phyloP scores from a whole-genome alignment of 2,797 vertebrate species.

The Thalassophryne amazonica region DNA sequence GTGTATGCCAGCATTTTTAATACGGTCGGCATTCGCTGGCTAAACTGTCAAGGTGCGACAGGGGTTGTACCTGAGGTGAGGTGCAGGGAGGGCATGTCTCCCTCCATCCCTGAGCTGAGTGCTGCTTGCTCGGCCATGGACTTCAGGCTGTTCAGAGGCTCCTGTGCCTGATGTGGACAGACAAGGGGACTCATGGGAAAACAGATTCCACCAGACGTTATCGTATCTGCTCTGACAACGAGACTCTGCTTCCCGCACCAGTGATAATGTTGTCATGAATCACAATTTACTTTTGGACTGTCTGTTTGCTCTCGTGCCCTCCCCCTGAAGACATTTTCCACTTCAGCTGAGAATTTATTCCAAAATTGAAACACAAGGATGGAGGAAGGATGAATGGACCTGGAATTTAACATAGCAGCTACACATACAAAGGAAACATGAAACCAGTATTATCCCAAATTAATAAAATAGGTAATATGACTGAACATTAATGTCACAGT shows the following conservation, averaged over 20 bases:
- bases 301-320: neutral
- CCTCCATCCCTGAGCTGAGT: conserved; percentile 86
- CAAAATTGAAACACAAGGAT: too few species aligned
- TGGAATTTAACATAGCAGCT: too few species aligned
- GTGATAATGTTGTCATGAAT: neutral
- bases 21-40: too few species aligned
- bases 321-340: neutral
- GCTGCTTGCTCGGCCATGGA: conserved; percentile 89
- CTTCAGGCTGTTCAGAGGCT: conserved; percentile 86
- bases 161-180: conserved; percentile 73
- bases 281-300: neutral
- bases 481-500: too few species aligned
- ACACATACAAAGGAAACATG: too few species aligned
- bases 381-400: too few species aligned
- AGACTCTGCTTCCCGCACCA: neutral
- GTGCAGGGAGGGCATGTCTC: conserved; percentile 84
- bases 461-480: too few species aligned
- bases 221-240: neutral
- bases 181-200: conserved; percentile 39
- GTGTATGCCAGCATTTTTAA: too few species aligned
- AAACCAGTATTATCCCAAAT: too few species aligned
- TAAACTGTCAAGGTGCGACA: too few species aligned
- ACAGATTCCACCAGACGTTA: neutral
- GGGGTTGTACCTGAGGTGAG: conserved; percentile 79
- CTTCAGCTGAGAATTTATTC: neutral